These are phyloP conservation scores for Actinernus sp. DNA, from an alignment of 92 coral and sea anemone species.

Conservation along the genomic window DNA sequence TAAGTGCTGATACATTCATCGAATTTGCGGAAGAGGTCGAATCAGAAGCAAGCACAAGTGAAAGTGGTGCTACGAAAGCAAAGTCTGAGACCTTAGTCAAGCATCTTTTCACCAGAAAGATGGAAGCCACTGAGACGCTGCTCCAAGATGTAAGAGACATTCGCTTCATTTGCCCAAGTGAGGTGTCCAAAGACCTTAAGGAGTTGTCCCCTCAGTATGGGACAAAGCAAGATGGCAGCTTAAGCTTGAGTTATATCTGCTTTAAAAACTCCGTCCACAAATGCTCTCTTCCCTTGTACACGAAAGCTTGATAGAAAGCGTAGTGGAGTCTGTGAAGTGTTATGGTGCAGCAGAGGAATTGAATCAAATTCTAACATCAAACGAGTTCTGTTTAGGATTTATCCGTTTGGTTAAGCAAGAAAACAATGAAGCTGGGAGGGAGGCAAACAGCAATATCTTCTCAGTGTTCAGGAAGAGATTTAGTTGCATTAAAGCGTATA, in stretches of 20 bases:
- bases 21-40: conserved; percentile 61
- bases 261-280: conserved; percentile 32
- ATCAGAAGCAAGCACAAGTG: conserved; percentile 13
- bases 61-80: conserved; percentile 9
- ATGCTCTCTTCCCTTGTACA: conserved; percentile 55
- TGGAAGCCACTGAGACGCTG: neutral
- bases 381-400: conserved; percentile 54
- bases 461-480: conserved; percentile 13
- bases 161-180: conserved; percentile 29
- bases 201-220: conserved; percentile 32
- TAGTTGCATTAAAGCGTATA: conserved; percentile 28
- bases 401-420: conserved; percentile 68
- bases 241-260: conserved; percentile 40
- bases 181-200: conserved; percentile 3
- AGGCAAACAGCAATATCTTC: conserved; percentile 15
- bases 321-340: neutral
- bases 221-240: neutral
- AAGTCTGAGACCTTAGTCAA: conserved; percentile 50
- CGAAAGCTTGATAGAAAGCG: conserved; percentile 21
- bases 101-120: conserved; percentile 26
- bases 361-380: conserved; percentile 13
- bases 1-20: conserved; percentile 24
- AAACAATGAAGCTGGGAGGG: neutral
- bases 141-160: conserved; percentile 26
- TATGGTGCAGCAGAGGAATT: conserved; percentile 22